These are phyloP conservation scores for Microtus obscurus DNA, from an alignment of 2,797 vertebrate genomes.

Conservation along the genomic window DNA sequence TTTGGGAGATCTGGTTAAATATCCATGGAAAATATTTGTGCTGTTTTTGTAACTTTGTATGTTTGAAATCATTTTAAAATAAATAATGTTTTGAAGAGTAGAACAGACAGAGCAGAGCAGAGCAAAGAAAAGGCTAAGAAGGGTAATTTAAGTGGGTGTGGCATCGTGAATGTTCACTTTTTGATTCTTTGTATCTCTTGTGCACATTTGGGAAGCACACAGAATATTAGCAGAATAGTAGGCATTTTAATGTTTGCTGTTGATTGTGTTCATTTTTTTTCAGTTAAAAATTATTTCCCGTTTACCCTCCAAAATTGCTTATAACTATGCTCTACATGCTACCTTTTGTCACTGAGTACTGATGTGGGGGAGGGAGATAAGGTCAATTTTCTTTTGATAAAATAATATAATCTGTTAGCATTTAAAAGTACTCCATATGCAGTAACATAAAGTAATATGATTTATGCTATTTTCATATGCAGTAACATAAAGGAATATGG, in stretches of 20 bases:
- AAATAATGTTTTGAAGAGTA: not conserved
- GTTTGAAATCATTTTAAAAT: slow-evolving; percentile 58
- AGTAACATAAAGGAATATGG: not conserved
- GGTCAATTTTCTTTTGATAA: not conserved
- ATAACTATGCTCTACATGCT: slow-evolving; percentile 29
- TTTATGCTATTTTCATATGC: slow-evolving; percentile 2
- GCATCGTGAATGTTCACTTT: not conserved
- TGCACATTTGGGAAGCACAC: not conserved
- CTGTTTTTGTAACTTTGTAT: slow-evolving; percentile 3
- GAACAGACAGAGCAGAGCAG: not conserved
- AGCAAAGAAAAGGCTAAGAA: slow-evolving; percentile 29
- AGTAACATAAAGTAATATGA: not conserved
- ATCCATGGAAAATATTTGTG: slow-evolving; percentile 41
- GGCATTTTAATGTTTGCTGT: slow-evolving; percentile 41
- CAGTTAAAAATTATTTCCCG: not conserved
- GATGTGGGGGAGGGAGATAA: not conserved
- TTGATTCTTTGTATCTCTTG: not conserved
- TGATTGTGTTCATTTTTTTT: slow-evolving; percentile 40
- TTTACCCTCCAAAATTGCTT: not conserved
- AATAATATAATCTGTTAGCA: slow-evolving; percentile 15
- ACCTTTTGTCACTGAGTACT: not conserved
- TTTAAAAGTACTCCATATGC: not conserved
- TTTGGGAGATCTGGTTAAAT: slow-evolving; percentile 1
- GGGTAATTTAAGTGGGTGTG: not conserved
- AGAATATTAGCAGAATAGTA: not conserved